Evolutionary conservation across 92 coral and sea anemone species (phyloP), one percentile per base, ranked within the genome.

Genomic region (Umimayanthus chanpuru): DNA sequence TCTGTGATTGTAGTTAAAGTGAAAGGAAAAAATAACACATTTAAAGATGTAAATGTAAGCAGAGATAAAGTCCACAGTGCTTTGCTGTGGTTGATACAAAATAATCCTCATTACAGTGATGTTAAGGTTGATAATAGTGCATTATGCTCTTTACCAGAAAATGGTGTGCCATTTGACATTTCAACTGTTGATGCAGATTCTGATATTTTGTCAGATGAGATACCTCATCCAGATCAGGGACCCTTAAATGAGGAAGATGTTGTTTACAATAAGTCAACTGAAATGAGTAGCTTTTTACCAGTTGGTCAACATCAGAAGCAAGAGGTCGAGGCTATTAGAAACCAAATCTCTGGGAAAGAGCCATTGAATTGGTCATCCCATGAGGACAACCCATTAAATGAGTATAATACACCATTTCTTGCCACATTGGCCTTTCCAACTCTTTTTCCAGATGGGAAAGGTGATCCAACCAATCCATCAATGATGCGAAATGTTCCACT

Each of bases 381-480:
- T 77, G 81, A 38, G 89, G 79, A n/a, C 85, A 75, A 85, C 61
- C 92, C 92, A 38, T 79, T 89, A 61, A 89, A 89, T 76, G 92
- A 89, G 76, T 89, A 89, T 85, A 47, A 41, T 16, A 84, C 89
- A 56, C 81, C 92, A 75, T 70, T 70, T 85, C 79, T 89, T 29
- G 85, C 89, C 67, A 76, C 92, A 77, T 73, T 84, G 89, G 92
- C 92, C 70, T 89, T 89, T 84, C 89, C 89, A 56, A 76, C 78
- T 80, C 78, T 89, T 49, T 77, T 89, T 85, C 92, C 89, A 76
- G 89, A 85, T 77, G 85, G 90, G 72, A 65, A 65, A 65, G 72
- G 20, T 65, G 72, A 65, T 87, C 90, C 90, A 53, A 61, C 55
- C 80, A 58, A 88, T 70, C 85, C 77, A 70, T 66, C 85, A 66